These are phyloP conservation scores for Macrotis lagotis DNA, from an alignment of 2,113 vertebrate species.

Conservation along the genomic window DNA sequence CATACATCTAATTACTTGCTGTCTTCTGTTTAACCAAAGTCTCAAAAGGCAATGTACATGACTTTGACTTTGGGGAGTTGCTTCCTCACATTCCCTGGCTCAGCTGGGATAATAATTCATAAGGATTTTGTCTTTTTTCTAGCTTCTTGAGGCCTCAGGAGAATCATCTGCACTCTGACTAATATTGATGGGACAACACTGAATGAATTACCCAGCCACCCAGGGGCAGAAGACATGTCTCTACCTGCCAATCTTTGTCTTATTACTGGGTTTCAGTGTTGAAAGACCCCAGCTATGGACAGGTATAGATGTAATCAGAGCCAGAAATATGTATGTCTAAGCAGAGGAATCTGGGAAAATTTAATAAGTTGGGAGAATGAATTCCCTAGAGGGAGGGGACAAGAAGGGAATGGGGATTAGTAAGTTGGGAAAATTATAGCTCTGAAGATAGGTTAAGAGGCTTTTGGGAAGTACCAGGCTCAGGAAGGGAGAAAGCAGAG, in stretches of 20 bases:
- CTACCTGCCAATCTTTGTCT: not conserved
- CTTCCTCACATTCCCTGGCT: conserved; percentile 63
- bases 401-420: accelerated
- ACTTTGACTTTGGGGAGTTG: conserved; percentile 67
- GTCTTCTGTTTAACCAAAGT: not conserved
- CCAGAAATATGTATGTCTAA: not conserved
- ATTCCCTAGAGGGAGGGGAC: accelerated
- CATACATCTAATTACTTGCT: not conserved
- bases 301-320: not conserved
- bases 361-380: not conserved
- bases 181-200: not conserved
- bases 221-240: not conserved
- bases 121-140: conserved; percentile 28
- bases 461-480: not conserved
- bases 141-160: not conserved
- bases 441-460: accelerated
- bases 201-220: not conserved
- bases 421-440: accelerated
- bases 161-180: not conserved
- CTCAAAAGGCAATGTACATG: conserved; percentile 66
- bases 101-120: conserved; percentile 53
- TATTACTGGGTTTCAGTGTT: not conserved
- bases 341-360: accelerated
- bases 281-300: accelerated
- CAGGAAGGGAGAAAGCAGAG: not conserved